These are phyloP conservation scores for Mormyrops boulengeri DNA, from an alignment of 2,797 vertebrate species.

Conservation along the genomic window DNA sequence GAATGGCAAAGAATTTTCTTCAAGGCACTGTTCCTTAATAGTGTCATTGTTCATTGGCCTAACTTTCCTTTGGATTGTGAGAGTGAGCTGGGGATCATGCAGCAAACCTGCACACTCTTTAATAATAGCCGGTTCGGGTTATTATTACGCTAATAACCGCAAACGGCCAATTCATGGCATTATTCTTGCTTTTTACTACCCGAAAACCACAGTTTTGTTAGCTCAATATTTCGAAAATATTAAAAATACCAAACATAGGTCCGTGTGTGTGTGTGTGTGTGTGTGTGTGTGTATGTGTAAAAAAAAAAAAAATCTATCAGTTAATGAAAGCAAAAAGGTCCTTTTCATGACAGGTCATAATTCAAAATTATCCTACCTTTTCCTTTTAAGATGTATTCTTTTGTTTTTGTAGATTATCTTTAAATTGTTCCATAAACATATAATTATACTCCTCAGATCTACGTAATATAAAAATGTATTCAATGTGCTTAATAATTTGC, in stretches of 20 bases:
- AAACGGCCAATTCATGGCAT: background rate
- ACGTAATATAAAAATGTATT: background rate
- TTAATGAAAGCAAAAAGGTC: background rate
- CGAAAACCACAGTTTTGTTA: background rate
- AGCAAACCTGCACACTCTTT: background rate
- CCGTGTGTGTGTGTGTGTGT: background rate
- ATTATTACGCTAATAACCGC: background rate
- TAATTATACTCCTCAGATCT: background rate
- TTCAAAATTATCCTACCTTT: background rate
- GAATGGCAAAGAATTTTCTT: background rate
- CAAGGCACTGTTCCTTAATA: background rate
- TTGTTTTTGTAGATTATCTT: background rate
- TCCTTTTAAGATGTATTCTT: background rate
- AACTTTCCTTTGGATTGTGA: background rate
- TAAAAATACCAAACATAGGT: background rate
- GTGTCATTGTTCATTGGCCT: background rate
- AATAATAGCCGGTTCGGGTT: background rate
- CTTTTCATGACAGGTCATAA: background rate
- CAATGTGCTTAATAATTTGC: background rate
- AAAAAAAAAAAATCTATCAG: background rate
- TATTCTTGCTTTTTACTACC: background rate
- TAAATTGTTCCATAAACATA: background rate
- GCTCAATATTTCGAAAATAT: background rate
- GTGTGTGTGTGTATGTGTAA: background rate
- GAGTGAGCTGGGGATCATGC: background rate